These are phyloP conservation scores for Etheostoma nigrum DNA, from an alignment of 2,797 vertebrate genomes.

Conservation along the genomic window DNA sequence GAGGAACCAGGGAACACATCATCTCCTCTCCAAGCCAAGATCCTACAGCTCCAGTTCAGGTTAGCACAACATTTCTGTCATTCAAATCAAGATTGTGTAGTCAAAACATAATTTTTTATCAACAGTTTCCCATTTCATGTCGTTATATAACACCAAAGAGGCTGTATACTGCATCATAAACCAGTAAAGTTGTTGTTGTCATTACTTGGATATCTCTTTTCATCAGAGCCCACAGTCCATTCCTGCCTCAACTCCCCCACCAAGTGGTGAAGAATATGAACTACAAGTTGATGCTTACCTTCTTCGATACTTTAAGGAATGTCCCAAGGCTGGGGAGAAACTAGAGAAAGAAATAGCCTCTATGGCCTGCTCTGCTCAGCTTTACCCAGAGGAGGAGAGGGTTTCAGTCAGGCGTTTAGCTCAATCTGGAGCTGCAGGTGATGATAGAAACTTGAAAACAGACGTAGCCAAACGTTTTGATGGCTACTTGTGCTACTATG, in stretches of 20 bases:
- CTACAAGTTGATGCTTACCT: constrained; percentile 24
- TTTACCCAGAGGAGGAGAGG: constrained; percentile 49
- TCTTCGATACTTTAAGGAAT: constrained; percentile 54
- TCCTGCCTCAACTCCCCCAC: not conserved
- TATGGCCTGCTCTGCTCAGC: constrained; percentile 47
- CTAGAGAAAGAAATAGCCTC: constrained; percentile 37
- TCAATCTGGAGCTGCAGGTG: not conserved
- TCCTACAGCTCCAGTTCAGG: constrained; percentile 6
- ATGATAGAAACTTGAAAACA: constrained; percentile 36
- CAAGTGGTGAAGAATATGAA: constrained; percentile 30
- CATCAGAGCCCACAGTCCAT: constrained; percentile 9
- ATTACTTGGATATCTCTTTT: not conserved
- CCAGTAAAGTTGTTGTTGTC: not conserved
- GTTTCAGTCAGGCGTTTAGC: constrained; percentile 31
- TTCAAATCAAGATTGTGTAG: not conserved
- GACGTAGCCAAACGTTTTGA: constrained; percentile 52
- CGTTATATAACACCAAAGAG: not conserved
- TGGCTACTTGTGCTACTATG: constrained; percentile 57
- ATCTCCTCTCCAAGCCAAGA: not conserved
- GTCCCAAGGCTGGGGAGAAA: constrained; percentile 25
- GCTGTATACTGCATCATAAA: not conserved
- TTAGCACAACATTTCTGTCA: not conserved
- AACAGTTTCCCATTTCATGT: not conserved
- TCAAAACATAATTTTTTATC: not conserved
- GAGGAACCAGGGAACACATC: not conserved